phyloP scores from a whole-genome alignment of 2,888 invertebrate genomes.

The Mythimna impura region DNA sequence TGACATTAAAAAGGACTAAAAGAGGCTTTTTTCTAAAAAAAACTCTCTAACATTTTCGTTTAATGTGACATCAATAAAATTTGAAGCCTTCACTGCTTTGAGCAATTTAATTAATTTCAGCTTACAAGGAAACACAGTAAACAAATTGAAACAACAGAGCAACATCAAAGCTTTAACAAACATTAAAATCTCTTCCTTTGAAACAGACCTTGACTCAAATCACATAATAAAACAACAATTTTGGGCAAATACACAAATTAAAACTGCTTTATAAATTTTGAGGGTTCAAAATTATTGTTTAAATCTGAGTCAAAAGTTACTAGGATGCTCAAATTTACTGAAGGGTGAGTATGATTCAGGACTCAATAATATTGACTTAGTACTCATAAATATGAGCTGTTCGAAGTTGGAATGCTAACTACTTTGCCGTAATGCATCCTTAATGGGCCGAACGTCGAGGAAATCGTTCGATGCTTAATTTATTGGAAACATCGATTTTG shows the following conservation, averaged over 20 bases:
- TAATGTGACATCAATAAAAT: slow-evolving; percentile 24
- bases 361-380: slow-evolving; percentile 27
- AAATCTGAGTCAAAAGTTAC: slow-evolving; percentile 3
- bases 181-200: slow-evolving; percentile 42
- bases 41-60: background rate
- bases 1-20: background rate
- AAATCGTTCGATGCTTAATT: slow-evolving; percentile 42
- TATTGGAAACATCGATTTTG: slow-evolving; percentile 22
- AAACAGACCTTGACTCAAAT: slow-evolving; percentile 21
- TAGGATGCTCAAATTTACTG: slow-evolving; percentile 5
- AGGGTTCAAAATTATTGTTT: slow-evolving; percentile 17
- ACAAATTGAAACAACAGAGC: slow-evolving; percentile 33
- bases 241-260: slow-evolving; percentile 30
- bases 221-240: slow-evolving; percentile 34
- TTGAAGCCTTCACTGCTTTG: background rate
- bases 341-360: slow-evolving; percentile 24
- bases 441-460: slow-evolving; percentile 29
- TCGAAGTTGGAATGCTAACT: slow-evolving; percentile 33
- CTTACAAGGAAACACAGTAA: slow-evolving; percentile 29
- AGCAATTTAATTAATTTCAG: slow-evolving; percentile 43
- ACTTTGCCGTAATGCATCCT: slow-evolving; percentile 37
- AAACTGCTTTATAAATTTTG: slow-evolving; percentile 26
- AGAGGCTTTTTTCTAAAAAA: background rate
- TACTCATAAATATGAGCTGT: slow-evolving; percentile 37
- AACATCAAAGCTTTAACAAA: slow-evolving; percentile 42